Percentiles rank a stretch among this genome's conserved stretches.
phyloP scores from a whole-genome alignment of 2,113 vertebrate genomes.

The Mobula birostris region DNA sequence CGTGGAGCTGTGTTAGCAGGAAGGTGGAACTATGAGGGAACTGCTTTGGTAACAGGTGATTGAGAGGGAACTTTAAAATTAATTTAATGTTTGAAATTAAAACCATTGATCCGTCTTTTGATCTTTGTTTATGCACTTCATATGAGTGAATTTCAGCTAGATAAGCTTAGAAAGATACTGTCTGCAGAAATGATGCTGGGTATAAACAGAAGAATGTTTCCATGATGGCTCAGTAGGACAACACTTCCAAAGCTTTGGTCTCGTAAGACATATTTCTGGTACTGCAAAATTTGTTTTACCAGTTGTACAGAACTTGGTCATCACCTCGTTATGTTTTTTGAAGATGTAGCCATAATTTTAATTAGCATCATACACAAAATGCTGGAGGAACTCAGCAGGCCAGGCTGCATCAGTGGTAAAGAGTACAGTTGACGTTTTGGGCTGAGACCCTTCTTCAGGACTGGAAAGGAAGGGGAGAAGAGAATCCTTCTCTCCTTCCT shows the following conservation, averaged over 20 bases:
- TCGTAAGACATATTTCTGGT: background rate
- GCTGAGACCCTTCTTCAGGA: no score
- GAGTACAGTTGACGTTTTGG: no score
- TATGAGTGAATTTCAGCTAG: background rate
- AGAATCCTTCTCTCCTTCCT: no score
- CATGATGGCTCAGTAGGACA: background rate
- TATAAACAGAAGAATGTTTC: background rate
- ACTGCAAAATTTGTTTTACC: background rate
- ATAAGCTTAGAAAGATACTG: background rate
- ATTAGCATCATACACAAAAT: no score
- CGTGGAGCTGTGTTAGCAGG: slow-evolving; percentile 85
- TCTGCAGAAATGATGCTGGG: background rate
- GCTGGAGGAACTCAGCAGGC: no score
- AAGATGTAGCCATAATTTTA: no score
- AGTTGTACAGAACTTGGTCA: no score
- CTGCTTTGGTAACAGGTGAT: slow-evolving; percentile 86
- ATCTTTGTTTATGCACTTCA: background rate
- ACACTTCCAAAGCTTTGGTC: background rate
- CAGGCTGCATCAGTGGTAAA: no score
- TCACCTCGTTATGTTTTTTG: no score
- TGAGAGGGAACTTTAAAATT: background rate
- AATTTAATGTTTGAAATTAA: background rate
- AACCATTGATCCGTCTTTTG: background rate
- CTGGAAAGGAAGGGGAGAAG: no score
- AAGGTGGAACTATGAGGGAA: slow-evolving; percentile 90